These are phyloP conservation scores for Coccyzus lansbergi DNA, from an alignment of 2,797 vertebrate genomes.

Conservation along the genomic window DNA sequence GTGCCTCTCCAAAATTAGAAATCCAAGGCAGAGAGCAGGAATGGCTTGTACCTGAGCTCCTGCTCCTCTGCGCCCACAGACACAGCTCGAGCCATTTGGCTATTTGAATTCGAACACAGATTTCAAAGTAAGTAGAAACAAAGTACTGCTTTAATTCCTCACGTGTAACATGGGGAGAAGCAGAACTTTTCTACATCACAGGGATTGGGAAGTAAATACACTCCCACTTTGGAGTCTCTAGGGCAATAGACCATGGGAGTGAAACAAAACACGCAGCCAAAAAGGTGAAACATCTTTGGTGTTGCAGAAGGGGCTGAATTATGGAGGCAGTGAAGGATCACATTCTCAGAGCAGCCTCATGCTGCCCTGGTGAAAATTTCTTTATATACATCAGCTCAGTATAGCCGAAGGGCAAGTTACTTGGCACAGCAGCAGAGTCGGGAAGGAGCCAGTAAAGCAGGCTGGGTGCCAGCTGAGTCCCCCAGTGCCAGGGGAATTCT, in stretches of 20 bases:
- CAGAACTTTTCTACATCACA: not conserved
- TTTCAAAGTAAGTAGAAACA: not conserved
- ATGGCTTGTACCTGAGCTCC: not conserved
- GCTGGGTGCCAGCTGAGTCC: not conserved
- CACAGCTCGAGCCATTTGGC: not conserved
- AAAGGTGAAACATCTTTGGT: not conserved
- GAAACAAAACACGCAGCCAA: not conserved
- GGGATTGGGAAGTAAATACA: not conserved
- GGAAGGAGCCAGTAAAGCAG: not conserved
- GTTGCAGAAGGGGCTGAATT: not conserved
- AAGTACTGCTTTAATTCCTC: not conserved
- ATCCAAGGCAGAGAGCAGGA: not conserved
- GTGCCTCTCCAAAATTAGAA: not conserved
- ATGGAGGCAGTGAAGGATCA: fast-evolving
- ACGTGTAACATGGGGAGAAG: not conserved
- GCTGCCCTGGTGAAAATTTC: not conserved
- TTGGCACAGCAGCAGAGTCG: not conserved
- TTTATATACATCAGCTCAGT: not conserved
- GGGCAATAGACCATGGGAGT: not conserved
- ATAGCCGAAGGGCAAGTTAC: not conserved
- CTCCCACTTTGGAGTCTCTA: not conserved
- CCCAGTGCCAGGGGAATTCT: constrained; percentile 25
- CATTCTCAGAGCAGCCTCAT: not conserved
- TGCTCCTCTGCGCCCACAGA: not conserved
- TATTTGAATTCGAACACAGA: constrained; percentile 4